Percentiles rank a stretch among this genome's conserved stretches.
Evolutionary conservation across 2,113 vertebrate genomes (phyloP).

Genomic region (Fukomys damarensis): DNA sequence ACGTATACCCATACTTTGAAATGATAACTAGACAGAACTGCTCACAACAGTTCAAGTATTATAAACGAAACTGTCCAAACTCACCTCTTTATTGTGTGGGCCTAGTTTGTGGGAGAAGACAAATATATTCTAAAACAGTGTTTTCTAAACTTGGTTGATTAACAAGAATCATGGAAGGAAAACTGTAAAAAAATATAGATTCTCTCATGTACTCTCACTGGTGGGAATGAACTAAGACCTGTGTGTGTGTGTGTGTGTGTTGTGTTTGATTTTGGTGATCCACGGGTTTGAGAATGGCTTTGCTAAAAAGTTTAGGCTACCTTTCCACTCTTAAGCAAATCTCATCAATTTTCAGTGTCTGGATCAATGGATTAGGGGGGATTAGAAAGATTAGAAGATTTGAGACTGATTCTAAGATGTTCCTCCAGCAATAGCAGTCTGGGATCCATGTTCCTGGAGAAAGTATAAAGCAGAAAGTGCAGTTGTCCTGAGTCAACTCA

Average conservation of each 20-base stretch:
- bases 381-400: constrained; percentile 24
- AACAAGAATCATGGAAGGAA: neutral
- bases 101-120: neutral
- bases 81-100: neutral
- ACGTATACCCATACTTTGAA: neutral
- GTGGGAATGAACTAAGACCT: neutral
- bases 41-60: neutral
- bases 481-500: neutral
- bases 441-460: neutral
- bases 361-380: neutral
- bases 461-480: neutral
- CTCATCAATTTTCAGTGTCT: constrained; percentile 17
- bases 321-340: constrained; percentile 44
- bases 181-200: neutral
- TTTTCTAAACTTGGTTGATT: constrained; percentile 4
- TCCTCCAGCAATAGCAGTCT: neutral
- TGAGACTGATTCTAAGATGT: constrained; percentile 45
- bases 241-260: neutral
- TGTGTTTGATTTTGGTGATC: neutral
- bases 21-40: neutral
- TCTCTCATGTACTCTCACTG: neutral
- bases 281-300: constrained; percentile 10
- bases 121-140: neutral
- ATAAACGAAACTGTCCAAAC: neutral
- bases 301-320: constrained; percentile 1